A percentile compares a stretch with the other conserved stretches of the same genome.
These are phyloP conservation scores for Cordilura impudica DNA, from an alignment of 2,888 invertebrate species.

Conservation along the genomic window DNA sequence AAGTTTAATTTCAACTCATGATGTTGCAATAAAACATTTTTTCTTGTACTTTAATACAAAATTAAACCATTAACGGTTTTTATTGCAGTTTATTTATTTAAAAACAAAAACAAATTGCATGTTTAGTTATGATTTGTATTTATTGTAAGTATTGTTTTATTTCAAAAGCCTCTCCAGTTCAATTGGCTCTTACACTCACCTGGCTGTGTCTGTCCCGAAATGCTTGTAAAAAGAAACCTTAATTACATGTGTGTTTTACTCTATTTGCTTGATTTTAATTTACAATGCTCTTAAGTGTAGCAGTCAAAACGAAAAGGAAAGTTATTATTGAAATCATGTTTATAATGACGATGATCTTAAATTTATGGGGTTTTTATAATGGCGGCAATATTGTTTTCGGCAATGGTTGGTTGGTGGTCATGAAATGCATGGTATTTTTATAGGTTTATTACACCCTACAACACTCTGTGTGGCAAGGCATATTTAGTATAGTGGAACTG, in stretches of 20 bases:
- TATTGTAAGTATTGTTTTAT: too few species aligned
- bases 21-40: neutral
- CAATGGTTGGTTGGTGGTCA: neutral
- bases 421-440: neutral
- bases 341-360: conserved; percentile 51
- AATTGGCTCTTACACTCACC: neutral
- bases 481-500: too few species aligned
- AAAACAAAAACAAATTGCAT: neutral
- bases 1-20: neutral
- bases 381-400: neutral
- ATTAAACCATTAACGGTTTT: conserved; percentile 44
- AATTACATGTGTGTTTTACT: conserved; percentile 40
- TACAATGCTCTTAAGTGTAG: conserved; percentile 11
- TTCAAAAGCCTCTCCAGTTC: too few species aligned
- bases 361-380: conserved; percentile 34
- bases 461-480: too few species aligned
- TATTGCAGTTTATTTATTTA: conserved; percentile 33
- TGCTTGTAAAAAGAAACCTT: neutral
- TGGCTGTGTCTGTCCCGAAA: neutral
- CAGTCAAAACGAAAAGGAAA: conserved; percentile 48
- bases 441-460: too few species aligned
- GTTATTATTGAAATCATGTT: conserved; percentile 52
- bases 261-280: conserved; percentile 35
- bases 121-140: neutral
- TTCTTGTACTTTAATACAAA: conserved; percentile 20